Evolutionary conservation across 1,140 invertebrate genomes (phyloP).

Genomic region (Bilobella aurantiaca): DNA sequence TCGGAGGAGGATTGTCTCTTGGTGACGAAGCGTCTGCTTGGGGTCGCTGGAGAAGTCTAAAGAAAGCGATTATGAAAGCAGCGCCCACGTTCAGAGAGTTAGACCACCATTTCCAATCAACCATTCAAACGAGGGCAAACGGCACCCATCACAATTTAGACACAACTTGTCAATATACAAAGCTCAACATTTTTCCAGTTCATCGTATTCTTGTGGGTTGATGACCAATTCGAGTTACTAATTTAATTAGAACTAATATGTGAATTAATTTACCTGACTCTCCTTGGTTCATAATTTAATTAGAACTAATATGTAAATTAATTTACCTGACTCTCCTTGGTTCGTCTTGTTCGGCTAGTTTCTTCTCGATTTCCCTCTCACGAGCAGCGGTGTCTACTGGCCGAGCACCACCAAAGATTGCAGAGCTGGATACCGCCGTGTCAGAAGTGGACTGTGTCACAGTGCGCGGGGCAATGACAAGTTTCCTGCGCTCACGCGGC

Average conservation of each 20-base stretch:
- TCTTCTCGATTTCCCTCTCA: slow-evolving; percentile 61
- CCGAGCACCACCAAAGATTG: slow-evolving; percentile 81
- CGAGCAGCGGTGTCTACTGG: slow-evolving; percentile 83
- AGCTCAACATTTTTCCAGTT: too few species aligned
- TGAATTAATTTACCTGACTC: slow-evolving; percentile 20
- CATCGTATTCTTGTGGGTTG: too few species aligned
- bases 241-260: not conserved
- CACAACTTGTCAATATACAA: too few species aligned
- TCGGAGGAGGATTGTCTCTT: too few species aligned
- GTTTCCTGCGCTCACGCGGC: slow-evolving; percentile 24
- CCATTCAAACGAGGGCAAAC: too few species aligned
- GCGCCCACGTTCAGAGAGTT: too few species aligned
- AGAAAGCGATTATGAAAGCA: too few species aligned
- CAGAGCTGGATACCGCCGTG: slow-evolving; percentile 40
- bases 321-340: slow-evolving; percentile 22
- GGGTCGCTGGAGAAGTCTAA: too few species aligned
- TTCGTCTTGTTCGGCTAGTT: slow-evolving; percentile 34
- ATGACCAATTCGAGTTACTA: too few species aligned
- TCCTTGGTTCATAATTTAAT: not conserved
- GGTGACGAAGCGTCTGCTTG: too few species aligned
- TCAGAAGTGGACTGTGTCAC: slow-evolving; percentile 39
- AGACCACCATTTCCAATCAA: too few species aligned
- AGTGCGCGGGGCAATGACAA: slow-evolving; percentile 30
- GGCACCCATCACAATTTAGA: too few species aligned
- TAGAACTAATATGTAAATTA: not conserved